These are phyloP conservation scores for Cataglyphis hispanica DNA, from an alignment of 1,140 invertebrate species.

Conservation along the genomic window DNA sequence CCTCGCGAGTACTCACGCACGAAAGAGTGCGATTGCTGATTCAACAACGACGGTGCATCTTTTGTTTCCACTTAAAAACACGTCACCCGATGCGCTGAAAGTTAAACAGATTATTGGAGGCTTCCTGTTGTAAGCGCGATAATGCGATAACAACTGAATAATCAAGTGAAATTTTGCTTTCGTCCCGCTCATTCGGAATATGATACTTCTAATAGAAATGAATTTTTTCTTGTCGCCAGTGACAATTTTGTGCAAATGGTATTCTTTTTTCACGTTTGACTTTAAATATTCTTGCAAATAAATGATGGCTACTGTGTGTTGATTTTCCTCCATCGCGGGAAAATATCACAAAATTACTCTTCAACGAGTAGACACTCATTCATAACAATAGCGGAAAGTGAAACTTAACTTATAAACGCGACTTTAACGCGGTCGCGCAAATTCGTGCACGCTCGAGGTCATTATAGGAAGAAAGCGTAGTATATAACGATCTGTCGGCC, in stretches of 20 bases:
- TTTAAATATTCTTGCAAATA: not conserved
- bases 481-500: constrained; percentile 50
- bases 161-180: not conserved
- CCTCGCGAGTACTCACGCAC: constrained; percentile 24
- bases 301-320: not conserved
- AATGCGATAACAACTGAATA: not conserved
- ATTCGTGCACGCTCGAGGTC: constrained; percentile 23
- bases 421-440: constrained; percentile 25
- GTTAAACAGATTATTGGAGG: constrained; percentile 29
- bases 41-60: constrained; percentile 51
- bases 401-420: constrained; percentile 66
- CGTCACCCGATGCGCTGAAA: constrained; percentile 49
- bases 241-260: not conserved
- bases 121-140: not conserved
- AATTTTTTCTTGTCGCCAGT: not conserved
- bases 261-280: not conserved
- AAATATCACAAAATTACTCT: not conserved
- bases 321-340: not conserved
- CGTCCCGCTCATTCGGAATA: not conserved
- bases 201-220: not conserved
- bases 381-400: constrained; percentile 66
- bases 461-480: constrained; percentile 71
- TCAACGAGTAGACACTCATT: constrained; percentile 29
- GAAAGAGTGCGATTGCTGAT: constrained; percentile 1
- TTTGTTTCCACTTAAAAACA: constrained; percentile 33